These are phyloP conservation scores for Neogale vison DNA, from an alignment of 2,113 vertebrate genomes.

Conservation along the genomic window DNA sequence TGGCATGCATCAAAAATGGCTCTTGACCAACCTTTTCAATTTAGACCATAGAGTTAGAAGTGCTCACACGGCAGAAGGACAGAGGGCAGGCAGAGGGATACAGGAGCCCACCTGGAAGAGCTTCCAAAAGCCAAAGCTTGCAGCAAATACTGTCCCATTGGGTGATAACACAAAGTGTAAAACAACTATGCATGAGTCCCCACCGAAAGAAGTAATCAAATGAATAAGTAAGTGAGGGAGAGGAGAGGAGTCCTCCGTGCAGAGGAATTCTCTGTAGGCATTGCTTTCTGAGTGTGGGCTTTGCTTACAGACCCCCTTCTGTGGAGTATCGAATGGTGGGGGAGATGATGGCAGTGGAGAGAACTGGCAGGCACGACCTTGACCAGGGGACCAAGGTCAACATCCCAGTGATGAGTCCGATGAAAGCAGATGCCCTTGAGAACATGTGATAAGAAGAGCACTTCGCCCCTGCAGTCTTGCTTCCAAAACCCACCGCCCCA, in stretches of 20 bases:
- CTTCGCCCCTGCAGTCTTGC: not conserved
- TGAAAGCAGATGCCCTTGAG: not conserved
- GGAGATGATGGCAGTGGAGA: not conserved
- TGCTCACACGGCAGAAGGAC: not conserved
- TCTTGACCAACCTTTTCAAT: fast-evolving
- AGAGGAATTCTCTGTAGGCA: not conserved
- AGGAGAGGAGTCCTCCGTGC: not conserved
- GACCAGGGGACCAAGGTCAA: not conserved
- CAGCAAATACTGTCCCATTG: too few species aligned
- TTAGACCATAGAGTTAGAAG: not conserved
- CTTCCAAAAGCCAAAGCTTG: not conserved
- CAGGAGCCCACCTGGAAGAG: not conserved
- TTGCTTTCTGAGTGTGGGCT: not conserved
- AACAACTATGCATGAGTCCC: not conserved
- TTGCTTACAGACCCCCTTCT: not conserved
- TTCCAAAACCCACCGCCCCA: not conserved
- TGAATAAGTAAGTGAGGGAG: not conserved
- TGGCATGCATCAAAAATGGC: not conserved
- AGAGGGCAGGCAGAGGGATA: not conserved
- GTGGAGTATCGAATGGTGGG: not conserved
- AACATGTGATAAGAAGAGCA: not conserved
- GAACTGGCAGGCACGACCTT: not conserved
- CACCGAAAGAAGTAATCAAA: not conserved
- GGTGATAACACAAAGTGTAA: too few species aligned
- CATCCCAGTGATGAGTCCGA: not conserved